Evolutionary conservation across 2,797 vertebrate genomes (phyloP).

Genomic region (Salarias fasciatus): DNA sequence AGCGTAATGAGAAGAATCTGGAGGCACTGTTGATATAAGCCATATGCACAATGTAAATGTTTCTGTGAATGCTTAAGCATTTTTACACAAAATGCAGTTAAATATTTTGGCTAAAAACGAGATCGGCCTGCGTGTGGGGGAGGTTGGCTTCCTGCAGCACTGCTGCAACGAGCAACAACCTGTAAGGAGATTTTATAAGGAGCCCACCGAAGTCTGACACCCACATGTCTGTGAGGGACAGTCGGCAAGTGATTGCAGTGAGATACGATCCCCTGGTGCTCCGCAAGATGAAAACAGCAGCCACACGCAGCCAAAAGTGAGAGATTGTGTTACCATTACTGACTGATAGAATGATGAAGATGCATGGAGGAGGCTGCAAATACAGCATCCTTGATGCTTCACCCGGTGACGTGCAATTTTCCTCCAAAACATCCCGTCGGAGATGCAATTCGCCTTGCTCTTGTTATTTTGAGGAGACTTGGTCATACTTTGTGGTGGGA

Average conservation of each 20-base stretch:
- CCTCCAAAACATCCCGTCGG: background rate
- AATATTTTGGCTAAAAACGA: background rate
- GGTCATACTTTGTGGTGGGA: slow-evolving; percentile 46
- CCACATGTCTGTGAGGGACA: slow-evolving; percentile 47
- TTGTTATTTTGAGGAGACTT: slow-evolving; percentile 34
- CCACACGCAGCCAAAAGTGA: slow-evolving; percentile 23
- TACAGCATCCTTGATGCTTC: slow-evolving; percentile 4
- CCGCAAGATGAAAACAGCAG: slow-evolving; percentile 27
- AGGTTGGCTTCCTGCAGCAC: slow-evolving; percentile 11
- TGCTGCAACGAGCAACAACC: slow-evolving; percentile 16
- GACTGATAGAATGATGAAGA: slow-evolving; percentile 27
- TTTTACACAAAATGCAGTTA: background rate
- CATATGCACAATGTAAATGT: background rate
- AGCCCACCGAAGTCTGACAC: slow-evolving; percentile 38
- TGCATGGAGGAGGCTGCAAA: slow-evolving; percentile 14
- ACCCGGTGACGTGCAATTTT: background rate
- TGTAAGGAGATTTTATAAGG: slow-evolving; percentile 41
- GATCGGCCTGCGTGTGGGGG: background rate
- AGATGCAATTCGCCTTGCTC: slow-evolving; percentile 10
- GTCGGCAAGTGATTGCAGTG: slow-evolving; percentile 31
- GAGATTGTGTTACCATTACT: slow-evolving; percentile 29
- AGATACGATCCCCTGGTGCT: slow-evolving; percentile 27
- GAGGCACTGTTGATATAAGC: background rate
- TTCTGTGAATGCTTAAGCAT: background rate
- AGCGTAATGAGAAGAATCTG: background rate